phyloP scores from a whole-genome alignment of 2,888 invertebrate genomes.

The Ptilodon capucinus region DNA sequence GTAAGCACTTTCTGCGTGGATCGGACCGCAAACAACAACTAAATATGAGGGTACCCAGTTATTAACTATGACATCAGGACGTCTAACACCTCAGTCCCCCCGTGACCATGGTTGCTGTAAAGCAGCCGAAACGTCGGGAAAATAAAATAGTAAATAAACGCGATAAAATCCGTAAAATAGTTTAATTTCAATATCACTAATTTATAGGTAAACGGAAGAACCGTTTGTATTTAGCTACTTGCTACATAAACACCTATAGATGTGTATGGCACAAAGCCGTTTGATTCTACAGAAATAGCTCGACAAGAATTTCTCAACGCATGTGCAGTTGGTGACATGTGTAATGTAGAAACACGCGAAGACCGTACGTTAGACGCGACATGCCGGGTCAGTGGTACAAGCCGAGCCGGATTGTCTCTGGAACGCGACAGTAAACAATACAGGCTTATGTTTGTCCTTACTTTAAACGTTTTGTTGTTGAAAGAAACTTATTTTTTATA shows the following conservation, averaged over 20 bases:
- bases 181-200: too few species aligned
- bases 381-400: conserved; percentile 33
- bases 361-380: background rate
- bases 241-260: background rate
- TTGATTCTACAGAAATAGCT: background rate
- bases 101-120: too few species aligned
- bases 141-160: too few species aligned
- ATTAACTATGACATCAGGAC: too few species aligned
- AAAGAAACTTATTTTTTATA: background rate
- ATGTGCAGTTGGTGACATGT: background rate
- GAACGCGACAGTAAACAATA: conserved; percentile 21
- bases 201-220: background rate
- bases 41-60: too few species aligned
- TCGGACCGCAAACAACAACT: too few species aligned
- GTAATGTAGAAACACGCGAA: background rate
- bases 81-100: too few species aligned
- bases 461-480: conserved; percentile 4
- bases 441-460: conserved; percentile 7
- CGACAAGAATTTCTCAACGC: background rate
- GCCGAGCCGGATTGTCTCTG: conserved; percentile 26
- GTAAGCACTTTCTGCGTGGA: too few species aligned
- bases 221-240: background rate
- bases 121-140: too few species aligned
- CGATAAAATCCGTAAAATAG: too few species aligned
- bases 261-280: background rate